Evolutionary conservation across 2,888 invertebrate species (phyloP).

Genomic region (Digitonthophagus gazella): DNA sequence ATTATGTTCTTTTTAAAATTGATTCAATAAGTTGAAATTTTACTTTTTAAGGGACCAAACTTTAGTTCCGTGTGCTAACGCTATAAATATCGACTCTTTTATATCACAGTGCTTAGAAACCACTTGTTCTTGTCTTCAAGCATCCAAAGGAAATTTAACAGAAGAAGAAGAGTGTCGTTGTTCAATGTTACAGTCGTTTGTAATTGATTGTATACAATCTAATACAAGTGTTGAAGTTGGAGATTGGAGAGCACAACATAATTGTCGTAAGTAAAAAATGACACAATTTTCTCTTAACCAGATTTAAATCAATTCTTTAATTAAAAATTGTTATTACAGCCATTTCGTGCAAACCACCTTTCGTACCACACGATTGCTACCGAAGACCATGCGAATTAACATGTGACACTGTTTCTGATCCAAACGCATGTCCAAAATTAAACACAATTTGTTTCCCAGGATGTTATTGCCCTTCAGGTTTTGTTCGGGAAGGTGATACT

Average conservation of each 20-base stretch:
- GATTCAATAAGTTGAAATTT: background rate
- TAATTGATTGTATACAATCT: conserved; percentile 69
- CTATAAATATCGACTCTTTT: conserved; percentile 67
- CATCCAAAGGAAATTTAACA: conserved; percentile 46
- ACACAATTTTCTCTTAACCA: no score
- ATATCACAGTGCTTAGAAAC: conserved; percentile 72
- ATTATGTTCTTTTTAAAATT: no score
- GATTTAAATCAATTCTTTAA: no score
- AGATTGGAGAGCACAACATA: conserved; percentile 68
- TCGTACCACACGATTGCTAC: conserved; percentile 82
- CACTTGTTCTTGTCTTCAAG: conserved; percentile 69
- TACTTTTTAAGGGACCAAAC: conserved; percentile 54
- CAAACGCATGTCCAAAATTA: conserved; percentile 61
- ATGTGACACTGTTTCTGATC: conserved; percentile 62
- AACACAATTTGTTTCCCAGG: conserved; percentile 75
- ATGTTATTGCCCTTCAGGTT: conserved; percentile 80
- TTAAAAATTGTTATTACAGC: no score
- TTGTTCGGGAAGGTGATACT: conserved; percentile 62
- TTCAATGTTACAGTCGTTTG: conserved; percentile 65
- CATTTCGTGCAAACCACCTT: conserved; percentile 68
- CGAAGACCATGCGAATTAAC: conserved; percentile 75
- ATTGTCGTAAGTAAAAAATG: conserved; percentile 74
- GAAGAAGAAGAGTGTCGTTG: conserved; percentile 64
- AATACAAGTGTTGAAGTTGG: conserved; percentile 64
- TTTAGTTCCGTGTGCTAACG: conserved; percentile 62